phyloP scores from a whole-genome alignment of 92 coral and sea anemone species.

The Zoanthus sociatus region DNA sequence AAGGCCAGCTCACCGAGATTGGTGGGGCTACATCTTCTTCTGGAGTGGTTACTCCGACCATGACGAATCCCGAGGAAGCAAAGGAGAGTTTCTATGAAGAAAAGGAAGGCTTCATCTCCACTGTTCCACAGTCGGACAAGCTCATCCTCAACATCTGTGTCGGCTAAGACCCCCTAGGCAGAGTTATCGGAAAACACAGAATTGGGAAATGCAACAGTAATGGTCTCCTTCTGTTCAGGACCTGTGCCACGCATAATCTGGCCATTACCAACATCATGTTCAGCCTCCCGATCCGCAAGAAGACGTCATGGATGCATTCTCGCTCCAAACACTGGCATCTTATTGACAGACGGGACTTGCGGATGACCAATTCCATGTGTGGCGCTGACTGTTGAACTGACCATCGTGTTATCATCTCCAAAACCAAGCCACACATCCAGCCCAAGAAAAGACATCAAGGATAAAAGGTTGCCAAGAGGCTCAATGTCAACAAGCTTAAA shows the following conservation, averaged over 20 bases:
- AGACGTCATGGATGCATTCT: background rate
- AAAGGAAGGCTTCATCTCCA: conserved; percentile 1
- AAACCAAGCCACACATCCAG: too few species aligned
- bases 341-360: background rate
- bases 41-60: conserved; percentile 67
- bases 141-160: conserved; percentile 4
- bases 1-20: conserved; percentile 19
- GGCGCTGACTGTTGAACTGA: too few species aligned
- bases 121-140: conserved; percentile 37
- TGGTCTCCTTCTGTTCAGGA: too few species aligned
- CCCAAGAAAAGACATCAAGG: background rate
- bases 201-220: too few species aligned
- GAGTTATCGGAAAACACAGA: too few species aligned
- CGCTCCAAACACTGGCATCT: conserved; percentile 47
- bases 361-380: background rate
- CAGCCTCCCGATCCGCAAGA: background rate
- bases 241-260: background rate
- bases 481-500: background rate
- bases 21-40: conserved; percentile 63
- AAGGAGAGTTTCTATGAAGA: conserved; percentile 51
- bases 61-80: conserved; percentile 62
- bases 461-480: background rate
- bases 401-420: background rate
- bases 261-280: conserved; percentile 48
- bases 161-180: too few species aligned